These are phyloP conservation scores for Polypedilum pembai DNA, from an alignment of 1,140 invertebrate species.

Conservation along the genomic window DNA sequence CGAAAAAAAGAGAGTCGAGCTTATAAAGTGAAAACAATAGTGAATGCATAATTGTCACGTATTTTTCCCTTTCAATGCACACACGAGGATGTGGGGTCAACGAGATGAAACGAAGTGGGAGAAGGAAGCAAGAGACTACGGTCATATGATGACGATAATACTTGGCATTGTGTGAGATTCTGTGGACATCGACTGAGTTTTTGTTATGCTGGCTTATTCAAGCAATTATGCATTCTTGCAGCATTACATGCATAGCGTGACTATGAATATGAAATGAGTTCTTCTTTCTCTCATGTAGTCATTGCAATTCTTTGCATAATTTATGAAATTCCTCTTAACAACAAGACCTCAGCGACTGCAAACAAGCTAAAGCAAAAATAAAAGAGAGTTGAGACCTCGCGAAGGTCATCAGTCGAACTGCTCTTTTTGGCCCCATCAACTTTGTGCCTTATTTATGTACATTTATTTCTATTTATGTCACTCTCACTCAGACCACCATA, in stretches of 20 bases:
- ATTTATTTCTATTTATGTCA: constrained; percentile 1
- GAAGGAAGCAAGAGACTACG: background rate
- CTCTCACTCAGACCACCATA: no score
- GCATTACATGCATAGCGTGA: constrained; percentile 27
- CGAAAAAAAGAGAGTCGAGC: background rate
- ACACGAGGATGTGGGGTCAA: background rate
- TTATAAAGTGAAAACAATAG: constrained; percentile 4
- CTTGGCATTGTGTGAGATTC: constrained; percentile 14
- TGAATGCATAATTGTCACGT: constrained; percentile 25
- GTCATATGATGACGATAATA: background rate
- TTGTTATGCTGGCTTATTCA: background rate
- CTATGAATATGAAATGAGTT: constrained; percentile 22
- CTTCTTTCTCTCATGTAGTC: background rate
- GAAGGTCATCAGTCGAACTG: no score
- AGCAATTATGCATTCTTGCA: constrained; percentile 23
- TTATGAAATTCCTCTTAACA: no score
- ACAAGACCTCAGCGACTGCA: no score
- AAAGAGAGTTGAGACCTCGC: no score
- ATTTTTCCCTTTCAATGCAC: background rate
- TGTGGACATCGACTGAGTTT: background rate
- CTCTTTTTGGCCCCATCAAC: no score
- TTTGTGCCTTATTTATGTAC: no score
- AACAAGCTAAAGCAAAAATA: no score
- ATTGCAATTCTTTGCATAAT: no score
- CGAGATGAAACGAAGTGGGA: background rate